Conservation (phyloP, 2,888 invertebrate genomes). For the Sesia bembeciformis region DNA sequence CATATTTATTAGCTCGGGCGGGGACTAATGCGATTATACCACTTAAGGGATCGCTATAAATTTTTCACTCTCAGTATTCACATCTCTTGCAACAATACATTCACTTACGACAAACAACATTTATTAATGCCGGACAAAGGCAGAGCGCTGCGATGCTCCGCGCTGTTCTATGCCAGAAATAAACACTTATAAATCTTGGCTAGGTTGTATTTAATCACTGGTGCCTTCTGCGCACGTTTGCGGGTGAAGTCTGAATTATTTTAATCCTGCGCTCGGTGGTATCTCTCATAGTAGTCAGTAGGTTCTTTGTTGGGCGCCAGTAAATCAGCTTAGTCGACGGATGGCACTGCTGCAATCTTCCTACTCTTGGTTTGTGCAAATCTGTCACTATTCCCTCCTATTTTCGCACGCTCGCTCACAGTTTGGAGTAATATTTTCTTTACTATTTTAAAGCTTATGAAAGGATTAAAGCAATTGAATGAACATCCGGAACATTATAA, state of each 20-base stretch:
- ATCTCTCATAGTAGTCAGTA: constrained; percentile 48
- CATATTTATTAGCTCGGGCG: neutral
- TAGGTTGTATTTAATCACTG: constrained; percentile 65
- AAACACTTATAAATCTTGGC: constrained; percentile 67
- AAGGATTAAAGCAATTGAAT: too few species aligned
- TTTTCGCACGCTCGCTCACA: constrained; percentile 17
- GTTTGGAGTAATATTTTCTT: neutral
- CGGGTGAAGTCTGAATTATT: constrained; percentile 58
- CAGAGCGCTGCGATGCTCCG: constrained; percentile 25
- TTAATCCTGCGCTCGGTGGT: constrained; percentile 47
- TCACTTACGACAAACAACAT: constrained; percentile 52
- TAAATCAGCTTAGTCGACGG: constrained; percentile 68
- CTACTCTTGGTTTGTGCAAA: constrained; percentile 40
- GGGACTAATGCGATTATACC: constrained; percentile 1
- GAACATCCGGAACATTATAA: too few species aligned
- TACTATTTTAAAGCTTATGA: too few species aligned
- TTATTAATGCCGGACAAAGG: constrained; percentile 48
- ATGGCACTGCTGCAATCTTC: constrained; percentile 49
- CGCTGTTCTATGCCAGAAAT: constrained; percentile 38
- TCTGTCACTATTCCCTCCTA: constrained; percentile 31
- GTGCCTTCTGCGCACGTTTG: constrained; percentile 56
- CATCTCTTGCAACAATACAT: constrained; percentile 45
- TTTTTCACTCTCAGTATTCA: constrained; percentile 37
- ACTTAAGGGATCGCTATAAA: constrained; percentile 24
- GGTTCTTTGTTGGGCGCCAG: constrained; percentile 46